Evolutionary conservation across 2,888 invertebrate species (phyloP), one percentile per base, ranked within the genome.

Genomic region (Orthonevra nobilis): DNA sequence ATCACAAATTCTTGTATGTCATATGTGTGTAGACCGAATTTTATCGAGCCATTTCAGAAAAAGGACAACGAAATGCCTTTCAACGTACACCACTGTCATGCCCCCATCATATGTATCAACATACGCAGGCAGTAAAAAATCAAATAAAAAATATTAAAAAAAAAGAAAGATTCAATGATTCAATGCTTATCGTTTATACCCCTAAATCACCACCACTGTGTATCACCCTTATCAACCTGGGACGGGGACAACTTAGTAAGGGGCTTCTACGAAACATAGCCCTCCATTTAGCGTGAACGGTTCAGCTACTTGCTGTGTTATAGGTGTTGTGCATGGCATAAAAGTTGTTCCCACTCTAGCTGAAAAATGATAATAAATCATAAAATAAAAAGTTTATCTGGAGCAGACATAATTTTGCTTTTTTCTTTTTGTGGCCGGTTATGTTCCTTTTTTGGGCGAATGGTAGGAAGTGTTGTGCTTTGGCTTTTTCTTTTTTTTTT

Each of bases 301-400:
- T 46, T 36, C 12, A 36, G 42, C 50, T 32, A 20, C 32, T 20
- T 26, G 26, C 36, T 30, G 60, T n/a, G n/a, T 14, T 54, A n/a
- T 40, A 5, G 30, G 46, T 64, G 46, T 58, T 77, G 64, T 72
- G 50, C 75, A 63, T 70, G 75, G 42, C 54, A 77, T 46, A 52
- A 66, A 72, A 66, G 72, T 64, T 66, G 40, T 44, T 64, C 77
- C 72, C 64, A n/a, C n/a, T n/a, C n/a, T n/a, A n/a, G 64, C 58
- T 77, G 72, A 64, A 77, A 79, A 79, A 79, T 73, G 68, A 73
- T 73, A 73, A 79, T 79, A 79, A 79, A 79, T 79, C 73, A 79
- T 73, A 73, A 79, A 79, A 79, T 79, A 68, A 79, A 79, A 79
- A 79, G 60, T 73, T 73, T 79, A 68, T 68, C 73, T 68, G 73